These are phyloP conservation scores for Blastomussa wellsi DNA, from an alignment of 92 coral and sea anemone genomes.

Conservation along the genomic window DNA sequence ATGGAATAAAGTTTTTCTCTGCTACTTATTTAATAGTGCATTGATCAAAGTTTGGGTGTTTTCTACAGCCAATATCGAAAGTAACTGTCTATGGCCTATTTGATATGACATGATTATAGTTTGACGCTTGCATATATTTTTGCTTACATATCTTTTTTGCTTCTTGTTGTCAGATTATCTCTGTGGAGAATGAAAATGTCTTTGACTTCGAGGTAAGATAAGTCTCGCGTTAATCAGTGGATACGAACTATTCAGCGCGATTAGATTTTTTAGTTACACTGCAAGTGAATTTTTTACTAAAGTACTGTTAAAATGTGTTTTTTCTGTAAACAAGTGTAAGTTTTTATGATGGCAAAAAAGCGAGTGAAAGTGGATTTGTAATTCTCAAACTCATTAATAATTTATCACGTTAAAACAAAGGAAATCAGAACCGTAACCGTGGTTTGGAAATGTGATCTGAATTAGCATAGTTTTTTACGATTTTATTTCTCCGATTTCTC, in stretches of 20 bases:
- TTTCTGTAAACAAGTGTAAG: too few species aligned
- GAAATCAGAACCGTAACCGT: too few species aligned
- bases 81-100: neutral
- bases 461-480: too few species aligned
- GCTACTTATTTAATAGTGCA: neutral
- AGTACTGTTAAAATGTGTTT: too few species aligned
- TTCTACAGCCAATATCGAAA: neutral
- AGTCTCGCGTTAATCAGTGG: neutral
- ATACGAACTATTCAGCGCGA: neutral
- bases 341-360: too few species aligned
- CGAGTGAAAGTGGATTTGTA: too few species aligned
- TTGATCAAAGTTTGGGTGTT: neutral
- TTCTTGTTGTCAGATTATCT: slow-evolving; percentile 68
- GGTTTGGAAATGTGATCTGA: too few species aligned
- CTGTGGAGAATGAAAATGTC: slow-evolving; percentile 89
- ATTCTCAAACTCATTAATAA: too few species aligned
- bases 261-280: neutral
- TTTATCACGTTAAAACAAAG: too few species aligned
- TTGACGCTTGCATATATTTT: neutral
- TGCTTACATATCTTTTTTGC: neutral
- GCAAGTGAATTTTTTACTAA: too few species aligned
- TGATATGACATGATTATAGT: neutral
- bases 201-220: slow-evolving; percentile 92
- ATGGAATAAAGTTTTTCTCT: neutral
- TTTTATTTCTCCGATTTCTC: too few species aligned